Percentiles rank a stretch among this genome's conserved stretches.
Evolutionary conservation across 2,113 vertebrate species (phyloP).

Genomic region (Butastur rufipennis): DNA sequence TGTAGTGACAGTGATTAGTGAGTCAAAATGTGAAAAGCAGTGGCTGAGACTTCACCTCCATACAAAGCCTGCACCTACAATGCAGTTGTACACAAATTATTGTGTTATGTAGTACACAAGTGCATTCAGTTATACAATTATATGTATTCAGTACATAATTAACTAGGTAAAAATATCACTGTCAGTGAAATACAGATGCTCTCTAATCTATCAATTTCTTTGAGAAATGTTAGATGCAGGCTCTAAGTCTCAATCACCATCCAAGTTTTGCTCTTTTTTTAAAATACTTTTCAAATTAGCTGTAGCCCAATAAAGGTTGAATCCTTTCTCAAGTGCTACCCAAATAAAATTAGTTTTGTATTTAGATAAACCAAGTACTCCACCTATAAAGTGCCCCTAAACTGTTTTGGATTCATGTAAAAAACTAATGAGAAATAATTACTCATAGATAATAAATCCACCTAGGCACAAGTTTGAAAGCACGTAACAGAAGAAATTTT

Average conservation of each 20-base stretch:
- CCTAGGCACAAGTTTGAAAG: neutral
- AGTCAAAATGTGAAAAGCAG: neutral
- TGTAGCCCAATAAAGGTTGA: neutral
- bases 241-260: neutral
- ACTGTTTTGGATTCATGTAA: neutral
- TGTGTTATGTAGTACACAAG: neutral
- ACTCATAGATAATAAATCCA: neutral
- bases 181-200: neutral
- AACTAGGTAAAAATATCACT: neutral
- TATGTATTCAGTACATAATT: neutral
- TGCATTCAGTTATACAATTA: neutral
- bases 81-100: neutral
- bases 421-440: neutral
- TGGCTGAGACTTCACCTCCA: neutral
- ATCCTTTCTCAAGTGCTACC: neutral
- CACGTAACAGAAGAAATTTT: neutral
- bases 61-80: neutral
- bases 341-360: neutral
- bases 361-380: neutral
- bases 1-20: neutral
- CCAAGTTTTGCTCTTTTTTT: neutral
- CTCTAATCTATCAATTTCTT: neutral
- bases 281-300: neutral
- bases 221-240: neutral
- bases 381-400: neutral